Evolutionary conservation across 1,140 invertebrate species (phyloP).

Genomic region (Paralvinella palmiformis): DNA sequence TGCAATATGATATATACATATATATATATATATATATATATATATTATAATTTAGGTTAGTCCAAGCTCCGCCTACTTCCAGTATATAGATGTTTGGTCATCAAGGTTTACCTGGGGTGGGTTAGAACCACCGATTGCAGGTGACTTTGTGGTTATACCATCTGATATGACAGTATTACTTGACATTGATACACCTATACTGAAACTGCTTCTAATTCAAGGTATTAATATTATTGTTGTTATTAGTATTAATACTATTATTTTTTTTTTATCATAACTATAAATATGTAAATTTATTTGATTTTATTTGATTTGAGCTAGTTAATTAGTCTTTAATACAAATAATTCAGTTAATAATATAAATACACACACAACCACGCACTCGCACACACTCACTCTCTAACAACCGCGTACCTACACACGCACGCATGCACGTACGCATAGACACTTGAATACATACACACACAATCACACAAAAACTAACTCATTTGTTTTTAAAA

Average conservation of each 20-base stretch:
- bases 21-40: too few species aligned
- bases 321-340: too few species aligned
- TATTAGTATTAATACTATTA: too few species aligned
- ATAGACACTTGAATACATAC: background rate
- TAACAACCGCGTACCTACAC: background rate
- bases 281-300: too few species aligned
- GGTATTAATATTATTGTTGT: constrained; percentile 20
- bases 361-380: background rate
- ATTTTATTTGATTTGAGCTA: too few species aligned
- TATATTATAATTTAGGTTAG: too few species aligned
- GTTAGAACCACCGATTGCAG: constrained; percentile 27
- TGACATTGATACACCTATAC: constrained; percentile 35
- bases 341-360: background rate
- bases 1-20: too few species aligned
- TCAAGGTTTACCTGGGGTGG: constrained; percentile 33
- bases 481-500: too few species aligned
- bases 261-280: too few species aligned
- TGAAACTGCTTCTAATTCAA: constrained; percentile 36
- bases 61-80: constrained; percentile 25
- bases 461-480: too few species aligned
- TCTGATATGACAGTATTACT: constrained; percentile 36
- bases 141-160: constrained; percentile 41
- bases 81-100: constrained; percentile 38
- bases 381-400: background rate
- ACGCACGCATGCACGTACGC: background rate